These are phyloP conservation scores for Caenorhabditis inopinata DNA, from an alignment of 1,140 invertebrate species.

Conservation along the genomic window DNA sequence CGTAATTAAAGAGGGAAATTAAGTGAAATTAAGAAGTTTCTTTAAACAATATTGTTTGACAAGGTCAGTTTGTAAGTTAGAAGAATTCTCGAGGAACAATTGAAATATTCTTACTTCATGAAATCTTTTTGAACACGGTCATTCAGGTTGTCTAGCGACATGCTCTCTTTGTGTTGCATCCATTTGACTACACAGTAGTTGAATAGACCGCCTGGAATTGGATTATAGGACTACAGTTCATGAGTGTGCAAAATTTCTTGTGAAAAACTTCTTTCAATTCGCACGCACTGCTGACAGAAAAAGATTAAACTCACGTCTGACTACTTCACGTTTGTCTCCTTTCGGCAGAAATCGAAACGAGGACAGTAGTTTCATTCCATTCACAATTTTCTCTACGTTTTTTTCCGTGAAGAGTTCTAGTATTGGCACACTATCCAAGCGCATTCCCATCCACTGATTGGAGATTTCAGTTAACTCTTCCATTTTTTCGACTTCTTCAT, in stretches of 20 bases:
- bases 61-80: too few relatives aligned
- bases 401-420: not conserved
- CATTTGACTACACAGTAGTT: constrained; percentile 9
- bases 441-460: not conserved
- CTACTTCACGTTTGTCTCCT: not conserved
- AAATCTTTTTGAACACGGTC: not conserved
- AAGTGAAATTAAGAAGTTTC: too few relatives aligned
- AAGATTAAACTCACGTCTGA: constrained; percentile 2
- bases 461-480: constrained; percentile 13
- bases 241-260: too few relatives aligned
- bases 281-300: too few relatives aligned
- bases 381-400: not conserved
- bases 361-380: not conserved
- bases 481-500: constrained; percentile 5
- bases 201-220: not conserved
- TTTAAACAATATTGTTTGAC: too few relatives aligned
- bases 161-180: constrained; percentile 14
- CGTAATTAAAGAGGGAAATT: too few relatives aligned
- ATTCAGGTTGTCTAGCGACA: not conserved
- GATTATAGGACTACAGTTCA: not conserved
- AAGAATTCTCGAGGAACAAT: too few relatives aligned
- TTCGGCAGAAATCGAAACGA: not conserved
- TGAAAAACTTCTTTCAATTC: too few relatives aligned
- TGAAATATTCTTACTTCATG: too few relatives aligned
- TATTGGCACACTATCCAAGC: not conserved